Base-by-base conservation (phyloP, 64 coral and sea anemone species). In the Catalaphyllia jardinei region DNA sequence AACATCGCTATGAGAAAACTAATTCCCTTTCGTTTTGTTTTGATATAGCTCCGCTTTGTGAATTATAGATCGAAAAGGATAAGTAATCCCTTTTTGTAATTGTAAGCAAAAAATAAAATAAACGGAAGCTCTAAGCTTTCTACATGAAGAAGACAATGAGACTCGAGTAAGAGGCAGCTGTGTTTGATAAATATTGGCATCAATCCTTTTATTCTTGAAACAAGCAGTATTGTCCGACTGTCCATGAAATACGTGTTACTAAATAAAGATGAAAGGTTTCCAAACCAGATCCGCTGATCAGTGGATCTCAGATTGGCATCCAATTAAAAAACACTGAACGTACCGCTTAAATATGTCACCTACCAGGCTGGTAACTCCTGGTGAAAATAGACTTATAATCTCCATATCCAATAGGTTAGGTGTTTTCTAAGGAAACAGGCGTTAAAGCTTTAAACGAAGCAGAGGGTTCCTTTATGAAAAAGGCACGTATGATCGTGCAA, bases 171-270 rank as follows among this genome's bases (percentile, higher is more conserved):
- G 13, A 75, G 14, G 14, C 73, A 29, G 73, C 31, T 75, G 73
- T 42, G 33, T 75, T 75, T 75, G 33, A 39, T 33, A 73, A 73
- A 73, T 73, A 73, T 67, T 67, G 64, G n/a, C 19, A 67, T 67
- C 30, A 75, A 20, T 33, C 17, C 73, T 17, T 42, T 42, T 75
- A 20, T 75, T 38, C 16, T 75, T 75, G 14, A 46, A 75, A 75
- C 54, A 57, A 9, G 54, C 15, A 57, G 54, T 57, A 57, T 57
- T 57, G 54, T 57, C 42, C 54, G 54, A 57, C 54, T 57, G 54
- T 14, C 15, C 54, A 57, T 13, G 15, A 57, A 57, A 57, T 57
- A 75, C 30, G 73, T 19, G 30, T 75, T 75, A 33, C 35, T 31
- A 75, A 75, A 42, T 5, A 35, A 39, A 75, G 73, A 75, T 75